Evolutionary conservation across 2,113 vertebrate species (phyloP), one percentile per base, ranked within the genome.

Genomic region (Onychostoma macrolepis): DNA sequence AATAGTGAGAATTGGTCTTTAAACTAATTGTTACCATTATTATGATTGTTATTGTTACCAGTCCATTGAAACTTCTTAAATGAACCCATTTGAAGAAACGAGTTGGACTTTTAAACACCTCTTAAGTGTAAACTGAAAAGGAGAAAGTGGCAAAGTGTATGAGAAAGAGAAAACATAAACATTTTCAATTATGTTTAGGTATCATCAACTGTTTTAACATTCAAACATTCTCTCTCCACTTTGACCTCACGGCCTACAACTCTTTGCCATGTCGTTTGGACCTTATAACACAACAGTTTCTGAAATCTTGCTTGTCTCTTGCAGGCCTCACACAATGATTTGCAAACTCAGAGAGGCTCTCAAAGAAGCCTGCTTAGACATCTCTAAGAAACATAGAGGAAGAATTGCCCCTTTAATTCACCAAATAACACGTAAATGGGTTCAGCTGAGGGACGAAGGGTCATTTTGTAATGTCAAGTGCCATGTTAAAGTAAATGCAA

Each of bases 211-310:
- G 30, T 36, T 9, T 38, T 84, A 85, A 86, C 80, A 86, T 89
- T 87, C 26, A 85, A 87, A 89, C 86, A 88, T 21, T 86, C 41
- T 9, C 50, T 67, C 50, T 86, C 80, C 67, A 85, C 78, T 83
- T 85, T 89, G 61, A 85, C 43, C 85, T 87, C 19, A 50, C 82
- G 56, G 82, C 63, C 67, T 82, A 89, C 76, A 78, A 77, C 78
- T 90, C 74, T 86, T 45, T 53, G 41, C 80, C 83, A 43, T 38
- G 56, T 76, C 80, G 56, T 56, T 28, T 36, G 38, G 85, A 85
- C 41, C 50, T 87, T 86, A 85, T 74, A 87, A 89, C 53, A 89
- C 85, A 86, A 65, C 85, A 45, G 75, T 82, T 56, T 77, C 72
- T 80, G 69, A 84, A 88, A 71, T 67, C 67, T 77, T 13, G 6